Evolutionary conservation across 2,888 invertebrate genomes (phyloP).

Genomic region (Punctoribates punctum): DNA sequence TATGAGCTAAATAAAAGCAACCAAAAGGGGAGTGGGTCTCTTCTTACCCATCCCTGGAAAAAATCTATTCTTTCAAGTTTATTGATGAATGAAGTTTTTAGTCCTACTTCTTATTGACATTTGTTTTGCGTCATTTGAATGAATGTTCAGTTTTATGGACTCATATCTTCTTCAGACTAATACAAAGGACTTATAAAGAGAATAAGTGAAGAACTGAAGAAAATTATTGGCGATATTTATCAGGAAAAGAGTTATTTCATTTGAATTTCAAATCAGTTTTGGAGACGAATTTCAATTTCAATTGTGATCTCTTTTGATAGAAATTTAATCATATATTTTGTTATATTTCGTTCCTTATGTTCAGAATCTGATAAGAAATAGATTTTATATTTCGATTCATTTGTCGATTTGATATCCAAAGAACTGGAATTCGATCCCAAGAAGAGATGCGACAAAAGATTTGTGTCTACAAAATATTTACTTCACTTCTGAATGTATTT

Average conservation of each 20-base stretch:
- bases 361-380: background rate
- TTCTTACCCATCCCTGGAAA: too few relatives aligned
- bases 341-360: too few relatives aligned
- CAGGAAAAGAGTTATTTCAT: too few relatives aligned
- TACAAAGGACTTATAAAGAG: background rate
- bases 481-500: background rate
- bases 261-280: too few relatives aligned
- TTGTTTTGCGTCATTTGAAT: background rate
- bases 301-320: too few relatives aligned
- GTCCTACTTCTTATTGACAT: background rate
- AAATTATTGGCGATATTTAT: too few relatives aligned
- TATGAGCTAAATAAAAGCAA: too few relatives aligned
- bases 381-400: background rate
- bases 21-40: too few relatives aligned
- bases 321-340: too few relatives aligned
- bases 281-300: too few relatives aligned
- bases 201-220: too few relatives aligned
- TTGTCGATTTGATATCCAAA: background rate
- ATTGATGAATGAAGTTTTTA: background rate
- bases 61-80: too few relatives aligned
- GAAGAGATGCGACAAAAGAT: slow-evolving; percentile 19
- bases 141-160: background rate
- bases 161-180: background rate
- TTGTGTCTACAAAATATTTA: background rate
- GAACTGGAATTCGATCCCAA: background rate